Base-by-base conservation (phyloP, 2,888 invertebrate genomes). In the Scelioninae gen. 2 region DNA sequence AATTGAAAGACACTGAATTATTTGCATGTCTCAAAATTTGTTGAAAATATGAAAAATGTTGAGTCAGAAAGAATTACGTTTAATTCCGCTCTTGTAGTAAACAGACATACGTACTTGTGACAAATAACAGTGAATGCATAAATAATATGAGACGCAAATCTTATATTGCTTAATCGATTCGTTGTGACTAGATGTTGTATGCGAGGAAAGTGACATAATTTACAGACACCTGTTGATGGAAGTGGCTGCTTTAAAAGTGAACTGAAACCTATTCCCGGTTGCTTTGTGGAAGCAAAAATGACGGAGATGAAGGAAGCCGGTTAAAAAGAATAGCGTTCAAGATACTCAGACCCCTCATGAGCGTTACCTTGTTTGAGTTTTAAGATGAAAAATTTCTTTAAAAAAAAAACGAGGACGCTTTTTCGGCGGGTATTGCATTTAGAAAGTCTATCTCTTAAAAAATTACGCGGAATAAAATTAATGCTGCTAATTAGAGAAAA, bases 171-270 rank as follows among this genome's bases (percentile, higher is more conserved):
- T 53, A 43, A 57, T 57, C 67, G 58, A 55, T 58, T 67, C 16
- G 11, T 19, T 53, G 10, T 52, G 28, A 31, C 13, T 43, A 68
- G 13, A 55, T 11, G 35, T 25, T 35, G 46, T 63, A 35, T 63
- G 33, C 50, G 55, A 48, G 11, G 25, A 70, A 63, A 70, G 41
- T 55, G 55, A 70, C 55, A 48, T 63, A 57, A 63, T 57, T 70
- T 63, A 41, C 50, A 39, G 57, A 70, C 67, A 73, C 73, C 73
- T 73, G 73, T 73, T 61, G 67, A 65, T 57, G 46, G 31, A 65
- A 65, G 60, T 65, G 43, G 60, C 16, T 46, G 48, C 46, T 37
- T 61, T 73, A 50, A 67, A 60, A 57, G 61, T 60, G 46, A 46
- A 48, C 50, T 43, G 43, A 67, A 67, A 67, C 43, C 55, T 61